Evolutionary conservation across 2,797 vertebrate genomes (phyloP), one percentile per base, ranked within the genome.

Genomic region (Fistularia commersonii): DNA sequence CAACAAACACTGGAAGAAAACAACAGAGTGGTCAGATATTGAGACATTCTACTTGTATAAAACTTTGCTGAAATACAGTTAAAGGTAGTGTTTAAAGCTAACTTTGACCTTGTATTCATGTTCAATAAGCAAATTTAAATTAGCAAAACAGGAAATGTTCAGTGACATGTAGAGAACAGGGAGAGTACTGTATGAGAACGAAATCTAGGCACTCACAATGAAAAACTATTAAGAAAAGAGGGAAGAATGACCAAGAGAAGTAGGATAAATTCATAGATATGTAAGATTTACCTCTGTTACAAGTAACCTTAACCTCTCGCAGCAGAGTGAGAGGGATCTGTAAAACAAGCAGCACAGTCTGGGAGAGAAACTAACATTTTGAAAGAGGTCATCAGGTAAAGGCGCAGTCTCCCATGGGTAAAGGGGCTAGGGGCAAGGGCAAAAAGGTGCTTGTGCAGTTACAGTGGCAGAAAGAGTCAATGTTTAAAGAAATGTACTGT

Each of bases 271-370:
- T 82, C 72, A 50, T 85, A 44, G 51, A 41, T 83, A 81, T 84
- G 69, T 83, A 74, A 87, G 79, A 86, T 90, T 91, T 89, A 85
- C 75, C 86, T 91, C 89, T 78, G 74, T 87, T 77, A 89, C 64
- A 81, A 89, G 82, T 84, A 88, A 84, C 72, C 88, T 88, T 90
- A 92, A 91, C 83, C 87, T 90, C 89, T 91, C 85, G 77, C 80
- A 87, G 88, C 86, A 89, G 84, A 89, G 83, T 89, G 90, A 91
- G 81, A 90, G 89, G 86, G 82, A 91, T 91, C 90, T 91, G 90
- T 88, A 90, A 92, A 89, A 91, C 86, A 90, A 87, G 86, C 90
- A 91, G 83, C 87, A 88, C 85, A 90, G 86, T 89, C 87, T 87
- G 84, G 88, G 82, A 91, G 79, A 90, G 60, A 89, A 77, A 83